Base-by-base conservation (phyloP, 1,140 invertebrate genomes). In the Anagrus nilaparvatae region DNA sequence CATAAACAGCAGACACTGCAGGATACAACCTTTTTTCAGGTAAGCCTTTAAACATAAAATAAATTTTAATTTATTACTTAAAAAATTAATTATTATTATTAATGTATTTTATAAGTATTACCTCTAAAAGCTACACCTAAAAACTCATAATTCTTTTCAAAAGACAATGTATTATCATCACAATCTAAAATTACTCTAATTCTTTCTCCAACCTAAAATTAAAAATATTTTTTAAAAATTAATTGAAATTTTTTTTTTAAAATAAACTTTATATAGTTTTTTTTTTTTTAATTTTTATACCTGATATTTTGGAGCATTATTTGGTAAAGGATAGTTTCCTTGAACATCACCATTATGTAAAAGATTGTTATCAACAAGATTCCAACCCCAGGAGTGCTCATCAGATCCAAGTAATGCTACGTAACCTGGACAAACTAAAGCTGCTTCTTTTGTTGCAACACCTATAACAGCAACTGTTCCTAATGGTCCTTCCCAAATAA, bases 81-180 rank as follows among this genome's bases (percentile, higher is more conserved):
- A 30, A n/a, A 30, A 30, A 30, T n/a, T n/a, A 8, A n/a, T 30
- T 30, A 13, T 10, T 30, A n/a, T 30, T 16, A 13, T 12, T 25
- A 24, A 40, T 44, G 19, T 39, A 45, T 31, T 31, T 39, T 43
- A 38, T 21, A 38, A 28, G 29, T 41, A 35, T 40, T 71, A 87
- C 87, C 90, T 78, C 84, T 78, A 73, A 98, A 98, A 51, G 94
- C 94, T 53, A 98, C 90, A 53, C 95, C 95, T 58, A 97, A 75
- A 76, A 97, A 98, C 74, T 98, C 94, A 71, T 91, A 92, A 72
- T 94, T 95, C 67, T 94, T 94, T 70, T 99, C 94, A 78, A 99
- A 98, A 41, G 93, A 93, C 61, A 97, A 72, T 20, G 90, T 95
- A 55, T 93, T 91, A 58, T 92, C 86, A 71, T 97, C 93, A 79